These are phyloP conservation scores for Platycnemis pennipes DNA, from an alignment of 2,888 invertebrate species.

Conservation along the genomic window DNA sequence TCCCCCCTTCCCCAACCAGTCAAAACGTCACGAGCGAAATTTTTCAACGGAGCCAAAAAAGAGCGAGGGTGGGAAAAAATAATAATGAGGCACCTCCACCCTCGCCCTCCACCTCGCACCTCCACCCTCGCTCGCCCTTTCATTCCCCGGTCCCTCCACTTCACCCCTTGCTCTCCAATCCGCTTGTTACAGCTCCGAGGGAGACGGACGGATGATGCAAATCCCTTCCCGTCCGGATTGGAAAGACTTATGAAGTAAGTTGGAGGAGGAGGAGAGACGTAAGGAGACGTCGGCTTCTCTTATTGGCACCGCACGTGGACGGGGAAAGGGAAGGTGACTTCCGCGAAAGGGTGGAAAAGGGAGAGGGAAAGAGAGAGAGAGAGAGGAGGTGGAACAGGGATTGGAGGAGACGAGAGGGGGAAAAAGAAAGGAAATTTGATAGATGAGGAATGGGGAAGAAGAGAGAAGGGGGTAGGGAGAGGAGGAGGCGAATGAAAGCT, in stretches of 20 bases:
- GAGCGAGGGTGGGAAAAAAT: slow-evolving; percentile 1
- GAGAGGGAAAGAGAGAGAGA: neutral
- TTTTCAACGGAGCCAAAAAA: slow-evolving; percentile 25
- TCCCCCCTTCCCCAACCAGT: slow-evolving; percentile 18
- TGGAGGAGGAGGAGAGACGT: slow-evolving; percentile 45
- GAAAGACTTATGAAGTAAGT: slow-evolving; percentile 63
- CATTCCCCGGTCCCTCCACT: neutral
- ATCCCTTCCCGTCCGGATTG: slow-evolving; percentile 48
- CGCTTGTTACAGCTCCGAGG: slow-evolving; percentile 53
- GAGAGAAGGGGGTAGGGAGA: neutral
- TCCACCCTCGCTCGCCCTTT: neutral
- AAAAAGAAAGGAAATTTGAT: neutral
- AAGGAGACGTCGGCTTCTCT: slow-evolving; percentile 46
- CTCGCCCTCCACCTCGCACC: neutral
- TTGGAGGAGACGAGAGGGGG: neutral
- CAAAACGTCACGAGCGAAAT: slow-evolving; percentile 54
- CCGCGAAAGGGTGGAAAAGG: neutral
- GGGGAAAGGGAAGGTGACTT: neutral
- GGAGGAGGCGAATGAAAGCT: neutral
- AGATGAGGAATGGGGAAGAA: no score
- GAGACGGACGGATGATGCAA: slow-evolving; percentile 65
- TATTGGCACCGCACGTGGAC: neutral
- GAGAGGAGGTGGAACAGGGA: neutral
- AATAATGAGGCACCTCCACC: slow-evolving; percentile 24
- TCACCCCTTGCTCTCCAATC: neutral